Evolutionary conservation across 2,888 invertebrate species (phyloP).

Genomic region (Drosophila robusta): DNA sequence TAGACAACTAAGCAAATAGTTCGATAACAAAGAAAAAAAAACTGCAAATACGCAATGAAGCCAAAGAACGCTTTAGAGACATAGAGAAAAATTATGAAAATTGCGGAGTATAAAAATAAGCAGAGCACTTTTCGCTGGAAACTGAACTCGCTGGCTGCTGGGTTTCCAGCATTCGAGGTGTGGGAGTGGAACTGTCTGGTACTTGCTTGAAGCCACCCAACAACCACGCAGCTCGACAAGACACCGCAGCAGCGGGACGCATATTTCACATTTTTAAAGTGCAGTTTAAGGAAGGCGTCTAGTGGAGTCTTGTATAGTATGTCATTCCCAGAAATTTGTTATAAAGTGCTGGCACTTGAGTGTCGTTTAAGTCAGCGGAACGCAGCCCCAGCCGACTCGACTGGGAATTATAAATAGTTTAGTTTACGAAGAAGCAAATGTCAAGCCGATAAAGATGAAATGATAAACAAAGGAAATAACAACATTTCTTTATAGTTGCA

Average conservation of each 20-base stretch:
- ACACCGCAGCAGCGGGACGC: slow-evolving; percentile 31
- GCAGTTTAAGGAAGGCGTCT: slow-evolving; percentile 21
- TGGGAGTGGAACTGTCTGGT: neutral
- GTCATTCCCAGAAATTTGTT: slow-evolving; percentile 18
- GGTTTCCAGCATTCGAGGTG: too few species aligned
- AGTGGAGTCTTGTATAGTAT: slow-evolving; percentile 3
- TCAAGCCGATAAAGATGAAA: slow-evolving; percentile 17
- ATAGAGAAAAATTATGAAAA: slow-evolving; percentile 10
- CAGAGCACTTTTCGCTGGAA: neutral
- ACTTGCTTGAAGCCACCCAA: slow-evolving; percentile 7
- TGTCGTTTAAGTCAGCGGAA: slow-evolving; percentile 18
- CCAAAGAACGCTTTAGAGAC: slow-evolving; percentile 11
- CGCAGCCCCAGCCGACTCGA: slow-evolving; percentile 3
- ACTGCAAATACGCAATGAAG: slow-evolving; percentile 1
- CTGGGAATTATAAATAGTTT: slow-evolving; percentile 13
- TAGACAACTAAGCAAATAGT: too few species aligned
- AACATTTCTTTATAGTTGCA: slow-evolving; percentile 8
- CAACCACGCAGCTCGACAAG: slow-evolving; percentile 33
- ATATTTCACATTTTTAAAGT: slow-evolving; percentile 28
- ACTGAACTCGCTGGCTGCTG: neutral
- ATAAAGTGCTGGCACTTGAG: slow-evolving; percentile 47
- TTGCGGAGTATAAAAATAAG: slow-evolving; percentile 4
- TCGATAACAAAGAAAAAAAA: neutral
- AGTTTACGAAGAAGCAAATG: neutral
- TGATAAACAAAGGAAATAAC: slow-evolving; percentile 29